phyloP scores from a whole-genome alignment of 2,888 invertebrate genomes.

The Lottia gigantea region DNA sequence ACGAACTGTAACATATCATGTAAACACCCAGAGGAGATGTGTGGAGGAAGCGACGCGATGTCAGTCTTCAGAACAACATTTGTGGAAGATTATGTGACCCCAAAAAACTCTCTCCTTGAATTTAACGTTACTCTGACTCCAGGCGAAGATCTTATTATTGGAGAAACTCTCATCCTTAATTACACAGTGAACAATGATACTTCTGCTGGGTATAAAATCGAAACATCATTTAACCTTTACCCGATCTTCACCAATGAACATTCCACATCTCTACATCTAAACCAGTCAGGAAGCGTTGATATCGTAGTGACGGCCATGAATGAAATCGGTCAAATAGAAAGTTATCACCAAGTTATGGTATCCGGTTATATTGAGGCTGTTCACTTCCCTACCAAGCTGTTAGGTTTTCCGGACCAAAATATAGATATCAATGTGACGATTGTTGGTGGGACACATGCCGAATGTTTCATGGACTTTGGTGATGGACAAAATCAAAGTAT shows the following conservation, averaged over 20 bases:
- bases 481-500: constrained; percentile 23
- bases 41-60: constrained; percentile 16
- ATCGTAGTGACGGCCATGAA: constrained; percentile 28
- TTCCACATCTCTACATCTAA: constrained; percentile 11
- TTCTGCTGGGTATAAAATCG: constrained; percentile 29
- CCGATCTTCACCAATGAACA: constrained; percentile 21
- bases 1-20: constrained; percentile 16
- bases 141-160: constrained; percentile 17
- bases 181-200: constrained; percentile 22
- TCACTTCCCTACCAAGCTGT: not conserved
- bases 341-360: constrained; percentile 17
- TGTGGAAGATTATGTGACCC: constrained; percentile 21
- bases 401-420: constrained; percentile 13
- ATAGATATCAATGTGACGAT: constrained; percentile 15
- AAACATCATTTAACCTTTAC: constrained; percentile 20
- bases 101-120: constrained; percentile 16
- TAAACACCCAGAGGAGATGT: not conserved
- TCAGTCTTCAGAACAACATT: constrained; percentile 19
- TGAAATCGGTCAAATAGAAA: constrained; percentile 27
- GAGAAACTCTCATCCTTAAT: constrained; percentile 18
- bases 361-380: constrained; percentile 21
- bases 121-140: constrained; percentile 19
- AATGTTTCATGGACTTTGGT: constrained; percentile 25
- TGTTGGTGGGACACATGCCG: constrained; percentile 21
- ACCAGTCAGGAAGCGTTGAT: constrained; percentile 17